These are phyloP conservation scores for Montipora capricornis DNA, from an alignment of 64 coral and sea anemone species.

Conservation along the genomic window DNA sequence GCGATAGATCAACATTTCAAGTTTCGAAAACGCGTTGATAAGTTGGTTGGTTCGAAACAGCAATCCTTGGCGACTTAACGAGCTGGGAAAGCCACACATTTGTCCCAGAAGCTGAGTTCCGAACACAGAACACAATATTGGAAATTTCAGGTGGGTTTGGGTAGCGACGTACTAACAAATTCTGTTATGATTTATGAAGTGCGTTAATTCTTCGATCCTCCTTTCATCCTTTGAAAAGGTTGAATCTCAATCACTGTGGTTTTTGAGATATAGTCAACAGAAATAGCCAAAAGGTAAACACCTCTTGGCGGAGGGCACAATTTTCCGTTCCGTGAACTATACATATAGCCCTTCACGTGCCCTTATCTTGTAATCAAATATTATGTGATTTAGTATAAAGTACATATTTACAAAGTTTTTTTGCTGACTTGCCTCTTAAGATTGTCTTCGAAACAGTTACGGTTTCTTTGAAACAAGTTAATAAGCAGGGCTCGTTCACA, in stretches of 20 bases:
- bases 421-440: background rate
- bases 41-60: slow-evolving; percentile 13
- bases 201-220: slow-evolving; percentile 30
- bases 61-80: background rate
- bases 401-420: slow-evolving; percentile 60
- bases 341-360: background rate
- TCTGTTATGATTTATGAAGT: slow-evolving; percentile 58
- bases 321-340: background rate
- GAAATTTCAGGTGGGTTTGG: slow-evolving; percentile 29
- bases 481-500: background rate
- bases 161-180: slow-evolving; percentile 37
- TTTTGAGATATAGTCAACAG: background rate
- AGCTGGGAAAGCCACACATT: background rate
- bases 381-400: slow-evolving; percentile 35
- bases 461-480: background rate
- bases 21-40: slow-evolving; percentile 51
- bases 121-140: slow-evolving; percentile 7
- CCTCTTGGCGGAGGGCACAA: background rate
- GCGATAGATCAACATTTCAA: slow-evolving; percentile 31
- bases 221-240: background rate
- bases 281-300: background rate
- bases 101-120: background rate
- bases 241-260: background rate
- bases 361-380: slow-evolving; percentile 59
- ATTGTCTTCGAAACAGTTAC: slow-evolving; percentile 22